Conservation (phyloP, 2,888 invertebrate genomes). For the Crematogaster levior region DNA sequence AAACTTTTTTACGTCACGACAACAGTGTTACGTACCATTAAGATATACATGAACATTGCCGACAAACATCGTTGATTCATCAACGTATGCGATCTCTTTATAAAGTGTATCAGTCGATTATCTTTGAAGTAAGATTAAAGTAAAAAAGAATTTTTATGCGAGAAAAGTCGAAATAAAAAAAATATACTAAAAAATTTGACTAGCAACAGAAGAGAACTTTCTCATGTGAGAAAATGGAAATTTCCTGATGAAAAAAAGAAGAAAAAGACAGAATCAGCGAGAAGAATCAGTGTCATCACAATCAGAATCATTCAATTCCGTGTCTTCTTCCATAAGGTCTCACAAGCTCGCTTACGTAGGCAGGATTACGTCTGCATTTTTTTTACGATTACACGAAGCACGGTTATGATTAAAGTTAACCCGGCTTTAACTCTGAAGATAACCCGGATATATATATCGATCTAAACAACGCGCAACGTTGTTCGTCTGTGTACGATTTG, state of each 20-base stretch:
- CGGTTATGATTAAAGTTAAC: constrained; percentile 21
- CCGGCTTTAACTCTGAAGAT: constrained; percentile 41
- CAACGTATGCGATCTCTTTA: background rate
- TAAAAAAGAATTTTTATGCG: background rate
- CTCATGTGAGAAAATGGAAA: background rate
- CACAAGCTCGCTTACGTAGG: background rate
- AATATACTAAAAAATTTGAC: background rate
- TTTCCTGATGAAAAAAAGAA: background rate
- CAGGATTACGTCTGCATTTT: constrained; percentile 13
- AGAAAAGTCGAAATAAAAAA: background rate
- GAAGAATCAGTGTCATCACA: background rate
- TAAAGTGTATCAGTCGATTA: background rate
- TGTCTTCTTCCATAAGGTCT: background rate
- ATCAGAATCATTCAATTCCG: constrained; percentile 18
- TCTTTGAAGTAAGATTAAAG: background rate
- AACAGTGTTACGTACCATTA: background rate
- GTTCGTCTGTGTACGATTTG: background rate
- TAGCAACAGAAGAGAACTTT: background rate
- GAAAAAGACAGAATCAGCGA: background rate
- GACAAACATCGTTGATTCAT: constrained; percentile 26
- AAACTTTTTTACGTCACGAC: constrained; percentile 15
- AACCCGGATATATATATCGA: constrained; percentile 34
- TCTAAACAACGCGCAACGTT: background rate
- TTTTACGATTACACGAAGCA: constrained; percentile 19
- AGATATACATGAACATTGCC: background rate